Evolutionary conservation across 2,797 vertebrate species (phyloP).

Genomic region (Pteronotus mesoamericanus): DNA sequence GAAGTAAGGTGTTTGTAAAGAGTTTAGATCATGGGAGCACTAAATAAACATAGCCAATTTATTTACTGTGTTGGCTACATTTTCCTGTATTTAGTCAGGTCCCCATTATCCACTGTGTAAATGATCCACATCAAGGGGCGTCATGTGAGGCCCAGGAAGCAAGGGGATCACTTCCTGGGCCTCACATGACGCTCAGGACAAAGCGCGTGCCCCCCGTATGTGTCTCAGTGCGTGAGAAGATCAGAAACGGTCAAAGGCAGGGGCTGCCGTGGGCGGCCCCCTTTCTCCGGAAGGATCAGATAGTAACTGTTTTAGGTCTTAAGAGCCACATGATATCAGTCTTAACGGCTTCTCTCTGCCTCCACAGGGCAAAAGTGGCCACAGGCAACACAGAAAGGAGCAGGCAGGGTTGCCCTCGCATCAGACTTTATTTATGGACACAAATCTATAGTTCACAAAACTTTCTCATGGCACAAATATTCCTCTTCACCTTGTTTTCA

Average conservation of each 20-base stretch:
- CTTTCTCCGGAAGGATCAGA: not conserved
- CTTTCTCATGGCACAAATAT: not conserved
- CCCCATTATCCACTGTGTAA: not conserved
- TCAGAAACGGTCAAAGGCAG: not conserved
- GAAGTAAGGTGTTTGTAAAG: not conserved
- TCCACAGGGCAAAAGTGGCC: not conserved
- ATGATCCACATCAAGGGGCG: not conserved
- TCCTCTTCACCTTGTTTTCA: not conserved
- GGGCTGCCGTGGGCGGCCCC: rapidly evolving
- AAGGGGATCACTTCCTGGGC: not conserved
- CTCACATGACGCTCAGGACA: not conserved
- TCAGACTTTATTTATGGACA: not conserved
- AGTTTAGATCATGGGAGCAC: not conserved
- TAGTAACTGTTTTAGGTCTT: not conserved
- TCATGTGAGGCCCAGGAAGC: no score
- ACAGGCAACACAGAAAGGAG: not conserved
- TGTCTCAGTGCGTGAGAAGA: not conserved
- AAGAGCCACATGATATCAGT: rapidly evolving
- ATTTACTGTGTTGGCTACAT: not conserved
- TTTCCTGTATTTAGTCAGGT: not conserved
- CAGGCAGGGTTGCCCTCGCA: not conserved
- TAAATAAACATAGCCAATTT: not conserved
- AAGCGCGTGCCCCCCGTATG: not conserved
- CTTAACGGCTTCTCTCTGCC: not conserved
- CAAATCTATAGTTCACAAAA: not conserved